Conservation (phyloP, 92 coral and sea anemone genomes). For the Umimayanthus chanpuru region DNA sequence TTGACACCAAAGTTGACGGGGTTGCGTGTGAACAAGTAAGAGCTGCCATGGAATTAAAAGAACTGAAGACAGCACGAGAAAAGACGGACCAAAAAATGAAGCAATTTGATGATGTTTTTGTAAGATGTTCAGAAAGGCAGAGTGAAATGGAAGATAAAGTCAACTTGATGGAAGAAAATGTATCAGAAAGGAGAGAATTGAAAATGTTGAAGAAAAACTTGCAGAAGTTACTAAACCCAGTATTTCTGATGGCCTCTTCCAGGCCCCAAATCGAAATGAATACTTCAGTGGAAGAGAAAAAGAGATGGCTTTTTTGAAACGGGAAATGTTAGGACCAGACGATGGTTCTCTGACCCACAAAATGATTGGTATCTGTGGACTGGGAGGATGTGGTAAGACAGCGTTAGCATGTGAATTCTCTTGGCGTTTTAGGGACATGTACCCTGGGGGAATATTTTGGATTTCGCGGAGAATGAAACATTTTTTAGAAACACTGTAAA, state of each 20-base stretch:
- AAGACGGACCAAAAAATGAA: no score
- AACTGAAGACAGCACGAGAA: no score
- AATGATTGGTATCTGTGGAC: constrained; percentile 47
- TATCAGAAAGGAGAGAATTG: background rate
- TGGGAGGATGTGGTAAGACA: constrained; percentile 70
- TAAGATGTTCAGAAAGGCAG: no score
- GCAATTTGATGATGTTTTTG: no score
- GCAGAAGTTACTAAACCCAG: background rate
- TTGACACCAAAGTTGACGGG: background rate
- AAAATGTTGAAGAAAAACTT: background rate
- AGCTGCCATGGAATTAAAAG: no score
- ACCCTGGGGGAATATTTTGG: constrained; percentile 58
- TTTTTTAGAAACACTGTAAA: constrained; percentile 33
- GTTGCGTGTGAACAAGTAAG: background rate
- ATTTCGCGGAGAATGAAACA: constrained; percentile 57
- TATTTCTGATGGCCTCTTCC: constrained; percentile 3
- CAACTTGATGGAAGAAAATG: no score
- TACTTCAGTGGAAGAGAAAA: constrained; percentile 51
- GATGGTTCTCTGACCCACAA: background rate
- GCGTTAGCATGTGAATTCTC: constrained; percentile 56
- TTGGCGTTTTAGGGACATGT: constrained; percentile 32
- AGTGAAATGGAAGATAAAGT: no score
- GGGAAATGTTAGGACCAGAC: background rate
- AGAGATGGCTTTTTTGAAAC: constrained; percentile 20
- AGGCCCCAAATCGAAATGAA: constrained; percentile 50